Evolutionary conservation across 2,113 vertebrate genomes (phyloP), one percentile per base, ranked within the genome.

Genomic region (Nymphicus hollandicus): DNA sequence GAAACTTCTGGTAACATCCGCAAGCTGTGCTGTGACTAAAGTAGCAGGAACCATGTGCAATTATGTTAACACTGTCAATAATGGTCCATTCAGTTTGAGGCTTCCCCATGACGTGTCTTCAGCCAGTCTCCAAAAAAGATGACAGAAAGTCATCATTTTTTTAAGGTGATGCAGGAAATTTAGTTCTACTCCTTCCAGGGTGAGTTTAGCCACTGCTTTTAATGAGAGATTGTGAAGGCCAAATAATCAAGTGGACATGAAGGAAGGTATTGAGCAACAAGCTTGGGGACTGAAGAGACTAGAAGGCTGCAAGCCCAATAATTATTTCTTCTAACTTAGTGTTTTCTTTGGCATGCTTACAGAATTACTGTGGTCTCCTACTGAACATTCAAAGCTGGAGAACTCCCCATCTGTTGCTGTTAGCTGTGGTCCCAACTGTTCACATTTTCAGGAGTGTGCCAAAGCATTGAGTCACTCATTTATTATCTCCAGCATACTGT

Each of bases 341-440:
- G 71, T 93, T 90, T 93, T 91, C 70, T 64, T 91, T 88, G 91
- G 85, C 64, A 49, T 55, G 46, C 14, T 77, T 72, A 83, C 85
- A 94, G 60, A 91, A 55, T 80, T 81, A 28, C 46, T 90, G 71
- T 81, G 91, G 68, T 83, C 71, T 93, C 71, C 85, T 70, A 82
- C 81, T 88, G 94, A 93, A 86, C 43, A 28, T 53, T 91, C 71
- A 86, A 94, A 89, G 85, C 89, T 74, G 89, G 81, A 97, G 85
- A 78, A 94, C 60, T 90, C 65, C 82, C 93, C 93, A 84, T 96
- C 95, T 97, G 93, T 91, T 94, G 90, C 88, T 86, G 39, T 73
- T 95, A 93, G 69, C 85, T 95, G 68, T 71, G 80, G 83, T 83
- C 64, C 93, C 94, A 97, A 96, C 76, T 94, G 94, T 93, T 94